These are phyloP conservation scores for Anastrepha ludens DNA, from an alignment of 1,140 invertebrate genomes.

Conservation along the genomic window DNA sequence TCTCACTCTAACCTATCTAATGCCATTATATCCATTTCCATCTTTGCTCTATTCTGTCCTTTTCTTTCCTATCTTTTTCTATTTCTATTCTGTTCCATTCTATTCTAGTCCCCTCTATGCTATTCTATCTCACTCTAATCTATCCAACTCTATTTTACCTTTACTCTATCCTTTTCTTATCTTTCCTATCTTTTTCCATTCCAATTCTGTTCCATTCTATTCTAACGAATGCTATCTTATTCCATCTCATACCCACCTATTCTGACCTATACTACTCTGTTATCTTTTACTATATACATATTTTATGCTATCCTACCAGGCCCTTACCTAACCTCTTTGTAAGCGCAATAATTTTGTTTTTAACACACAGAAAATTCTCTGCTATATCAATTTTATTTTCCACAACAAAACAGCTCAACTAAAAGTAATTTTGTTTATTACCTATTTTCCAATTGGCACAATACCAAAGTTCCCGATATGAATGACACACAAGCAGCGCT, in stretches of 20 bases:
- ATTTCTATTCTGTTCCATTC: too few relatives aligned
- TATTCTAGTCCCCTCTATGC: too few relatives aligned
- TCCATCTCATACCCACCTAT: too few relatives aligned
- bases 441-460: conserved; percentile 37
- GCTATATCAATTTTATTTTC: background rate
- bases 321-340: background rate
- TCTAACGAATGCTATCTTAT: background rate
- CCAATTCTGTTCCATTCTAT: background rate
- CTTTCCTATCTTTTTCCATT: background rate
- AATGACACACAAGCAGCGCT: background rate
- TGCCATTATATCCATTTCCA: too few relatives aligned
- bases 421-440: conserved; percentile 37
- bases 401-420: background rate
- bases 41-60: too few relatives aligned
- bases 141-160: too few relatives aligned
- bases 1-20: background rate
- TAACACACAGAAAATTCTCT: background rate
- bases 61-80: too few relatives aligned
- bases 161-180: too few relatives aligned
- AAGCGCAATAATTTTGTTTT: background rate
- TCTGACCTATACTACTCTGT: too few relatives aligned
- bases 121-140: too few relatives aligned
- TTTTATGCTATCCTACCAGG: background rate
- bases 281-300: background rate
- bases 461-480: conserved; percentile 15